Conservation (phyloP, 2,888 invertebrate genomes). For the Invenusta paracnida region DNA sequence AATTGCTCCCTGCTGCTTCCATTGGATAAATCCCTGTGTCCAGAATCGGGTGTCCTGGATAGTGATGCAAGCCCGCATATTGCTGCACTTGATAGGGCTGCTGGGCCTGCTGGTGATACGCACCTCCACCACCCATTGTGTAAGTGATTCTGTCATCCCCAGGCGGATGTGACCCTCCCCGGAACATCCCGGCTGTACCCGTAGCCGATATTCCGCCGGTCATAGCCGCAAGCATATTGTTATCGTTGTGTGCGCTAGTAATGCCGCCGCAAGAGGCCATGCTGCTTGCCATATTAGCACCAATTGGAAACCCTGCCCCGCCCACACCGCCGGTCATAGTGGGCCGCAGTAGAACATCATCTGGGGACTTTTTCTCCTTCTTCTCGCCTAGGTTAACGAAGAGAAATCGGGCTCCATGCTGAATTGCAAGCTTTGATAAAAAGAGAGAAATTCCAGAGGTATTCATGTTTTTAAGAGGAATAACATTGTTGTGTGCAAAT, state of each 20-base stretch:
- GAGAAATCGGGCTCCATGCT: slow-evolving; percentile 40
- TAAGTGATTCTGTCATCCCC: slow-evolving; percentile 28
- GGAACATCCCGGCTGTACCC: neutral
- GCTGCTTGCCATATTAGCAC: neutral
- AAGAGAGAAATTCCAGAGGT: no score
- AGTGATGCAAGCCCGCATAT: neutral
- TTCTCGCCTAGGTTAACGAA: slow-evolving; percentile 20
- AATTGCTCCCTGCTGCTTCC: slow-evolving; percentile 19
- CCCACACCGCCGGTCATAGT: neutral
- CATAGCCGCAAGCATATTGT: neutral
- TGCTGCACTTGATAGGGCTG: slow-evolving; percentile 14
- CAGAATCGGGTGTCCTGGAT: neutral
- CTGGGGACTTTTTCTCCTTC: neutral
- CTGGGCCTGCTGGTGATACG: slow-evolving; percentile 18
- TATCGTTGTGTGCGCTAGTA: slow-evolving; percentile 27
- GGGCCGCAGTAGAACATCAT: neutral
- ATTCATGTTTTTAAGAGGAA: no score
- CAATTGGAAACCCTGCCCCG: neutral
- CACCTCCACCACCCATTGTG: neutral
- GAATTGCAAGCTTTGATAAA: slow-evolving; percentile 44
- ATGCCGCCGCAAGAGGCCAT: slow-evolving; percentile 13
- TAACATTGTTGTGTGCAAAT: no score
- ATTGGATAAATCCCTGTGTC: slow-evolving; percentile 28
- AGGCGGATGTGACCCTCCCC: neutral
- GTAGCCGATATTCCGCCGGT: neutral